Evolutionary conservation across 2,888 invertebrate species (phyloP).

Genomic region (Coremacera marginata): DNA sequence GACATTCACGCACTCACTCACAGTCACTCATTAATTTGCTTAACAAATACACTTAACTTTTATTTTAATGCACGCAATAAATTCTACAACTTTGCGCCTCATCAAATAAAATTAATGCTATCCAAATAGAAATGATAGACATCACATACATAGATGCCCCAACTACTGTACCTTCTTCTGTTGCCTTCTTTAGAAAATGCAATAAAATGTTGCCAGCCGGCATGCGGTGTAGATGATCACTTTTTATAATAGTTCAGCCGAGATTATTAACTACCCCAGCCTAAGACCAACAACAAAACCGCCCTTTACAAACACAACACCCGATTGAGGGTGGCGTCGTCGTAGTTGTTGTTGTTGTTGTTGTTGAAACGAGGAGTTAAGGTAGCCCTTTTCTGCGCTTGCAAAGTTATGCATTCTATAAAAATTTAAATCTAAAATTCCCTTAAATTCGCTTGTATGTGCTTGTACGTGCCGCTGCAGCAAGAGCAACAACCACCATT

Average conservation of each 20-base stretch:
- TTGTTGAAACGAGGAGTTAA: neutral
- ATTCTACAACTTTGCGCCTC: slow-evolving; percentile 68
- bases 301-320: slow-evolving; percentile 10
- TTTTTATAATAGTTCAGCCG: slow-evolving; percentile 13
- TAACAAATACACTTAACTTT: slow-evolving; percentile 26
- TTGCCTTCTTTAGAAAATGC: slow-evolving; percentile 40
- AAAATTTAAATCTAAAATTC: slow-evolving; percentile 21
- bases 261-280: slow-evolving; percentile 21
- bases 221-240: slow-evolving; percentile 31
- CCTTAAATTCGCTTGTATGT: neutral
- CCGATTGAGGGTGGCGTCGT: neutral
- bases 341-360: too few species aligned
- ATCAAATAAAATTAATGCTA: slow-evolving; percentile 60
- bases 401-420: slow-evolving; percentile 29
- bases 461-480: neutral
- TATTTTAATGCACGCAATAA: slow-evolving; percentile 56
- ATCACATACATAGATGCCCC: slow-evolving; percentile 55
- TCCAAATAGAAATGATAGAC: slow-evolving; percentile 63
- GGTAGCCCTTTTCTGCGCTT: neutral
- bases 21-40: too few species aligned
- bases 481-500: neutral
- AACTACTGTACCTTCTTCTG: slow-evolving; percentile 14
- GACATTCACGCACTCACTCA: too few species aligned
- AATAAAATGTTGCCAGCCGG: neutral
- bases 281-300: neutral